These are phyloP conservation scores for Pseudanteris insignis DNA, from an alignment of 2,888 invertebrate species.

Conservation along the genomic window DNA sequence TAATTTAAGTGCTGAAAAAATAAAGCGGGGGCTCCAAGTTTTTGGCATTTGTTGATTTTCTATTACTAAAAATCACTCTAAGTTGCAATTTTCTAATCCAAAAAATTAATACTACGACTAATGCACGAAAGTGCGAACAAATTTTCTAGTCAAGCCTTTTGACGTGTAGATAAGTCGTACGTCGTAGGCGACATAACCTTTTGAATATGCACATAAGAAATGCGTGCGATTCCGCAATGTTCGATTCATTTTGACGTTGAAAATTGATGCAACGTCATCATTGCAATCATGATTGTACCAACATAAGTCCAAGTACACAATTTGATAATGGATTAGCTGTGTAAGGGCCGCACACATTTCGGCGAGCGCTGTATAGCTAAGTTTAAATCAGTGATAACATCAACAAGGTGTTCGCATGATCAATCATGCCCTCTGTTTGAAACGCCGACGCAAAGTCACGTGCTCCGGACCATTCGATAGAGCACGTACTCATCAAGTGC, in stretches of 20 bases:
- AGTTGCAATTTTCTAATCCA: too few species aligned
- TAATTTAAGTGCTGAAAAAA: too few species aligned
- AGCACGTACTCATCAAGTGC: slow-evolving; percentile 37
- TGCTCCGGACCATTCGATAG: slow-evolving; percentile 25
- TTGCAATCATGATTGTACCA: slow-evolving; percentile 49
- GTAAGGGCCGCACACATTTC: slow-evolving; percentile 53
- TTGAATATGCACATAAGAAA: too few species aligned
- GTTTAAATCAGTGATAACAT: slow-evolving; percentile 57
- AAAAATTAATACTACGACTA: too few species aligned
- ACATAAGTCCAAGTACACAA: slow-evolving; percentile 56
- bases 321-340: slow-evolving; percentile 62
- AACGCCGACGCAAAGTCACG: slow-evolving; percentile 38
- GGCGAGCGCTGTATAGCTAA: slow-evolving; percentile 46
- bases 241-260: slow-evolving; percentile 14
- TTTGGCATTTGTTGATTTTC: too few species aligned
- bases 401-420: slow-evolving; percentile 55
- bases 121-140: too few species aligned
- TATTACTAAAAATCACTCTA: too few species aligned
- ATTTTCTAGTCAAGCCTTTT: too few species aligned
- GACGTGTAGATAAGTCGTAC: too few species aligned
- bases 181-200: too few species aligned
- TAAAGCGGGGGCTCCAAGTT: too few species aligned
- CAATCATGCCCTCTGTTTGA: slow-evolving; percentile 55
- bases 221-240: background rate
- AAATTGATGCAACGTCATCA: slow-evolving; percentile 33